Conservation (phyloP, 2,888 invertebrate genomes). For the Hydroisotoma schaefferi region DNA sequence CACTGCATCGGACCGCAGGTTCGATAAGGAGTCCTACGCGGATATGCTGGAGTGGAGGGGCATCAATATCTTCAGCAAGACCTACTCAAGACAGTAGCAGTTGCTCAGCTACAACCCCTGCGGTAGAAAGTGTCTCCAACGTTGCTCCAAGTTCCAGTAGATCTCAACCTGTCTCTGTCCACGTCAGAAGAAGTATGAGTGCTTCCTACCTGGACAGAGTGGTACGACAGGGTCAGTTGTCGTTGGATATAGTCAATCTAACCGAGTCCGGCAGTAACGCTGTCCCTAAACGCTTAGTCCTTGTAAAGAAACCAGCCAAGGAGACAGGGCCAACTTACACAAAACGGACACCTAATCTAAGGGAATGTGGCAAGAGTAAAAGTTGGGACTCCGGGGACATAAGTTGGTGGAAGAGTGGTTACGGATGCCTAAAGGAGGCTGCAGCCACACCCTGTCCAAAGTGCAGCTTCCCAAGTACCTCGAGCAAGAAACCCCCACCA, state of each 20-base stretch:
- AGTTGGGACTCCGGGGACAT: constrained; percentile 82
- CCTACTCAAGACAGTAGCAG: background rate
- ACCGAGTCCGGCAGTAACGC: constrained; percentile 70
- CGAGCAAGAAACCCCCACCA: constrained; percentile 5
- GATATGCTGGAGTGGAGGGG: constrained; percentile 31
- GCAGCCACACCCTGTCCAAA: constrained; percentile 40
- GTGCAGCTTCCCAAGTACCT: constrained; percentile 43
- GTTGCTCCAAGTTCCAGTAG: background rate
- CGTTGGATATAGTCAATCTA: constrained; percentile 61
- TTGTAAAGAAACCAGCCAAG: constrained; percentile 60
- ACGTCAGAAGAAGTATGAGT: constrained; percentile 67
- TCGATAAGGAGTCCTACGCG: constrained; percentile 40
- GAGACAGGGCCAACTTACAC: constrained; percentile 48
- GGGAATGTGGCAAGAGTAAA: constrained; percentile 72
- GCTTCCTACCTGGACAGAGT: constrained; percentile 83
- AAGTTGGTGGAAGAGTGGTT: constrained; percentile 43
- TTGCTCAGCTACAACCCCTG: background rate
- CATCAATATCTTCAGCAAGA: constrained; percentile 5
- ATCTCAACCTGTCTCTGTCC: constrained; percentile 35
- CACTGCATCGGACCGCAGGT: constrained; percentile 19
- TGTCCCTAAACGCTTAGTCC: constrained; percentile 70
- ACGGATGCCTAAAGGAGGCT: background rate
- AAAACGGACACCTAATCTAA: constrained; percentile 54
- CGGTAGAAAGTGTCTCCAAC: background rate
- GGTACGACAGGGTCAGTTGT: constrained; percentile 49